Evolutionary conservation across 1,140 invertebrate genomes (phyloP), one percentile per base, ranked within the genome.

Genomic region (Musca vetustissima): DNA sequence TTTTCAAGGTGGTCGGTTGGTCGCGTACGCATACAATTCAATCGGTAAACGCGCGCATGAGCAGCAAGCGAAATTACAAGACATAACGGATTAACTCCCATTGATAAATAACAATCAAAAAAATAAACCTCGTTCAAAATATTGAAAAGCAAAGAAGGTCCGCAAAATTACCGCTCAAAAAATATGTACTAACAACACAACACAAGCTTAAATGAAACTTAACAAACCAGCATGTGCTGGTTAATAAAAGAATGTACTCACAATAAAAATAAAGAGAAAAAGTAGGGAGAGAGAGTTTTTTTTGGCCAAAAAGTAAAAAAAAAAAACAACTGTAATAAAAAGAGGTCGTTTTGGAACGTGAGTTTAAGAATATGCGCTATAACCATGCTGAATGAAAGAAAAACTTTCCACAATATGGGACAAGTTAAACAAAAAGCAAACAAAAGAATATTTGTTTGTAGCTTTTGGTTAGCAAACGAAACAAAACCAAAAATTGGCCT

Each of bases 301-400:
- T 61, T 61, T 19, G 14, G 17, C 21, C 17, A 52, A 36, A 59
- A 59, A 22, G 48, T 19, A 59, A 14, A 28, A 11, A 49, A 49
- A 52, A 52, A 21, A 52, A 52, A 9, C n/a, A 61, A 36, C 67
- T 68, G 68, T 66, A 52, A 36, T 52, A 72, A 67, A 71, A 69
- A 69, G 43, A 72, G 55, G 14, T 57, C 66, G 65, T 17, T 43
- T 11, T 36, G 17, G 36, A 61, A 61, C 57, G 57, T 61, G 57
- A 61, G 57, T 61, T 36, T 36, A 61, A 61, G 57, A 61, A 61
- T 32, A 61, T 61, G 71, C 70, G 66, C 66, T 48, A 43, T 70
- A 67, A 70, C 72, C 70, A 66, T 55, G 71, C 52, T 68, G 9
- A 49, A 21, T 47, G 32, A 64, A 13, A n/a, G n/a, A n/a, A 17